Evolutionary conservation across 2,797 vertebrate genomes (phyloP).

Genomic region (Aselliscus stoliczkanus): DNA sequence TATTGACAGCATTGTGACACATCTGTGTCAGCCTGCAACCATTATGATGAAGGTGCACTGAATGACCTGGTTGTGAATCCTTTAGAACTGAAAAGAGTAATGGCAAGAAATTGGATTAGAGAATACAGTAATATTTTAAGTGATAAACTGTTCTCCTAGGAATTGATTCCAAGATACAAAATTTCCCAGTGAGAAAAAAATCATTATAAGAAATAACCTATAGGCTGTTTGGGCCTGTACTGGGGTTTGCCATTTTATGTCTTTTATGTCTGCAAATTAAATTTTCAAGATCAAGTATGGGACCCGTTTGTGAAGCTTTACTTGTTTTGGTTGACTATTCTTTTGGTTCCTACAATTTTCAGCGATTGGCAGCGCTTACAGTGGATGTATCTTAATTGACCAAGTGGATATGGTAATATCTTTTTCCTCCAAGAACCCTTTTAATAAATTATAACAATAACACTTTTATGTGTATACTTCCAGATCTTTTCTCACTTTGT

Average conservation of each 20-base stretch:
- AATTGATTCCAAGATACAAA: background rate
- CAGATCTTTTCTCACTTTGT: background rate
- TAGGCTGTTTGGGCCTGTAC: background rate
- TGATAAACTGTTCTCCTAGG: background rate
- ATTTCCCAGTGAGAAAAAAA: background rate
- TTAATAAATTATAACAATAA: background rate
- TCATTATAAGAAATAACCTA: background rate
- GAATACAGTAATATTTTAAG: background rate
- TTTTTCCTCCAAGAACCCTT: background rate
- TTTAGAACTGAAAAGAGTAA: slow-evolving; percentile 1
- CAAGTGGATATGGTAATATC: background rate
- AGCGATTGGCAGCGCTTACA: background rate
- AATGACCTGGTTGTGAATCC: background rate
- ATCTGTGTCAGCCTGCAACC: background rate
- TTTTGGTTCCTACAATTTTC: background rate
- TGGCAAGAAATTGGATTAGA: background rate
- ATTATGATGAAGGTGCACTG: background rate
- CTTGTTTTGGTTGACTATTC: background rate
- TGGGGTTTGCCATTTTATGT: background rate
- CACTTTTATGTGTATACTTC: background rate
- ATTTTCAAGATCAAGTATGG: background rate
- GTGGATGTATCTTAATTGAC: background rate
- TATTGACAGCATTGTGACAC: background rate
- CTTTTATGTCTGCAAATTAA: background rate
- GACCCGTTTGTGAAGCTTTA: background rate